Conservation (phyloP, 92 coral and sea anemone genomes). For the Zoanthus sociatus region DNA sequence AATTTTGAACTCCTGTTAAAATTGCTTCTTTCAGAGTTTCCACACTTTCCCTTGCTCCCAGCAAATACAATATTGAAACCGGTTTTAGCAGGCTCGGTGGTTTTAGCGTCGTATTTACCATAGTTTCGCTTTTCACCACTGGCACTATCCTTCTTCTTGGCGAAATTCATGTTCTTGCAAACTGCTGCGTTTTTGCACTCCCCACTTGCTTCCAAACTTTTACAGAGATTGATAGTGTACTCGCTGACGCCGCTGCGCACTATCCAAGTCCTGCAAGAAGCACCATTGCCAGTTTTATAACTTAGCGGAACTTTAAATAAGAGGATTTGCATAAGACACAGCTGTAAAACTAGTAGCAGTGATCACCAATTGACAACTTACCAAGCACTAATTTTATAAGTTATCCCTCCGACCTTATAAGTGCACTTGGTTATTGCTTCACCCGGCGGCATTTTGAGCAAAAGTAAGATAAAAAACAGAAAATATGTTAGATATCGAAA, state of each 20-base stretch:
- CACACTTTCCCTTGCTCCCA: slow-evolving; percentile 61
- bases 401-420: slow-evolving; percentile 37
- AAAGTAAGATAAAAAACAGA: slow-evolving; percentile 7
- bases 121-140: slow-evolving; percentile 26
- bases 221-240: slow-evolving; percentile 72
- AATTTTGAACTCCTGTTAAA: slow-evolving; percentile 59
- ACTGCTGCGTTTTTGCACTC: slow-evolving; percentile 49
- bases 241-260: slow-evolving; percentile 29
- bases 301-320: background rate
- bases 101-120: slow-evolving; percentile 14
- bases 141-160: background rate
- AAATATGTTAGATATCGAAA: slow-evolving; percentile 17
- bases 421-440: slow-evolving; percentile 56
- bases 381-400: slow-evolving; percentile 66
- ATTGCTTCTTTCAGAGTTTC: background rate
- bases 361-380: background rate
- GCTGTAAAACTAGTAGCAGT: no score
- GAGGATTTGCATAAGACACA: background rate
- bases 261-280: slow-evolving; percentile 66
- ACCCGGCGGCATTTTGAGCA: slow-evolving; percentile 33
- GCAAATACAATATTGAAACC: slow-evolving; percentile 64
- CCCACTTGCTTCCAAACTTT: background rate
- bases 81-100: slow-evolving; percentile 29
- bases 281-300: background rate
- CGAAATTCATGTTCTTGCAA: slow-evolving; percentile 37